Base-by-base conservation (phyloP, 2,797 vertebrate genomes). In the Gymnothorax javanicus region DNA sequence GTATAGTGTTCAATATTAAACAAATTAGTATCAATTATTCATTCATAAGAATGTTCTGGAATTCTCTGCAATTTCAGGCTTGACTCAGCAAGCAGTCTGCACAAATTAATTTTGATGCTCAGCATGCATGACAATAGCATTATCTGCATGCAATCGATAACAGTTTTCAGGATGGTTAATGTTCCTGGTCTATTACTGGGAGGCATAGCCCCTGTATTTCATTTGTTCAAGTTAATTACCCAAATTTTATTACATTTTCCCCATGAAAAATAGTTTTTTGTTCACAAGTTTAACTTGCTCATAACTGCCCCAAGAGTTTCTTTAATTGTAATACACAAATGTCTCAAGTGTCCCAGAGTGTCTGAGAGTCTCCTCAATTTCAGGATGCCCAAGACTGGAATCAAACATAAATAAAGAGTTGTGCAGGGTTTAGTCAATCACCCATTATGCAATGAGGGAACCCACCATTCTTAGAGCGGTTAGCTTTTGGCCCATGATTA, bases 11-110 rank as follows among this genome's bases (percentile, higher is more conserved):
- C 94, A 92, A 95, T 96, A 95, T 91, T 92, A 95, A 95, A 93
- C 93, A 93, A 95, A 96, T 96, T 25, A 64, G 87, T 95, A 93
- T 94, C 94, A 94, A 95, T 97, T 95, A 93, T 91, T 94, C 94
- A 95, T 97, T 95, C 96, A 96, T 96, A 95, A 94, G 94, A 94
- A 95, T 93, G 58, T 87, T 62, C 88, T 92, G 92, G 90, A 94
- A 88, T 91, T 95, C 94, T 93, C 93, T 92, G 92, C 88, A 93
- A 94, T 92, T 94, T 93, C 94, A 92, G 92, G 94, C 77, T 96
- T 94, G 92, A 91, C 91, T 93, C 91, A 91, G 85, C 89, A 91
- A 92, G 94, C 88, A 90, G 94, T 93, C 90, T 90, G 91, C 91
- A 93, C 90, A 75, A 92, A 88, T 86, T 81, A 87, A 86, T 87